A percentile compares a stretch with the other conserved stretches of the same genome.
Conservation (phyloP, 2,113 vertebrate species). For the Sinocyclocheilus maitianheensis region DNA sequence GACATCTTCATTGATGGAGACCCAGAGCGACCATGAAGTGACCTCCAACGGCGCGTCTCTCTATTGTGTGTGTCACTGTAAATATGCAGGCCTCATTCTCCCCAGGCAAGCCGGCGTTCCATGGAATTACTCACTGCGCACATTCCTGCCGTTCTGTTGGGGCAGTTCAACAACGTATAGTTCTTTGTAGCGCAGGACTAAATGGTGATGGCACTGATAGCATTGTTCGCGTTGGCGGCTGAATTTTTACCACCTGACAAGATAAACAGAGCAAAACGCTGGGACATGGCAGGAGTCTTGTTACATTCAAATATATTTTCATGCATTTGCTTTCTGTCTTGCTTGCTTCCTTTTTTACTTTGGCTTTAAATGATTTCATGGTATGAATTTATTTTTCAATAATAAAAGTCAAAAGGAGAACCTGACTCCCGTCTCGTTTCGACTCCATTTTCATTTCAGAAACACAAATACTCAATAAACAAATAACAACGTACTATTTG, state of each 20-base stretch:
- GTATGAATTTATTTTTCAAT: slow-evolving; percentile 13
- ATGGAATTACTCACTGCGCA: slow-evolving; percentile 57
- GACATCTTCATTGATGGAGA: slow-evolving; percentile 18
- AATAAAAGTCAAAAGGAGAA: no score
- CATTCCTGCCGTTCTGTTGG: slow-evolving; percentile 54
- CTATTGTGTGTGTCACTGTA: slow-evolving; percentile 35
- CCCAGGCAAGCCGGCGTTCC: slow-evolving; percentile 47
- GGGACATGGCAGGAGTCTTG: background rate
- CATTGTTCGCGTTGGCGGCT: background rate
- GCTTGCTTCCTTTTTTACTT: background rate
- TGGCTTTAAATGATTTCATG: background rate
- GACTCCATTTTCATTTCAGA: background rate
- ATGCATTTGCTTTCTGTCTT: background rate
- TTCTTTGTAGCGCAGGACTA: background rate
- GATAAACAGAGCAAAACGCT: background rate
- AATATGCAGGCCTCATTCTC: slow-evolving; percentile 46
- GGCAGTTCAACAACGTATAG: slow-evolving; percentile 54
- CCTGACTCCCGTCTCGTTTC: background rate
- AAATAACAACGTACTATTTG: background rate
- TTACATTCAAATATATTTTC: background rate
- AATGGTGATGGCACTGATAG: slow-evolving; percentile 21
- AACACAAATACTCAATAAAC: background rate
- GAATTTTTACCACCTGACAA: slow-evolving; percentile 7
- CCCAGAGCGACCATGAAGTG: background rate
- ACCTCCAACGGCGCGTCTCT: slow-evolving; percentile 40